Evolutionary conservation across 2,113 vertebrate genomes (phyloP).

Genomic region (Sapajus apella): DNA sequence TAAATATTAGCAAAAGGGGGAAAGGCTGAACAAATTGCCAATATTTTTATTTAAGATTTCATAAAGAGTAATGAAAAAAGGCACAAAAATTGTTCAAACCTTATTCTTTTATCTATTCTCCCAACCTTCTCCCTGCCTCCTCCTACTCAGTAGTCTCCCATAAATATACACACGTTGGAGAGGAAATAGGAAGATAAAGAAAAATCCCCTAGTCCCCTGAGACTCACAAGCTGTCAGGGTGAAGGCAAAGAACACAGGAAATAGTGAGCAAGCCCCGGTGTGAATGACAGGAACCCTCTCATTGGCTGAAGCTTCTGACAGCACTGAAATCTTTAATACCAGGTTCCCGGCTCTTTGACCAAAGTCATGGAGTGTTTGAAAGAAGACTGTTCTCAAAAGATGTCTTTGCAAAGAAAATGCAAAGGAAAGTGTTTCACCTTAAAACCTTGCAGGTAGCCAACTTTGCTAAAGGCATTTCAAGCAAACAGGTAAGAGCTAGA

Average conservation of each 20-base stretch:
- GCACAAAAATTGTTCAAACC: constrained; percentile 59
- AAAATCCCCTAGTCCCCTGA: constrained; percentile 79
- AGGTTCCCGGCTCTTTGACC: constrained; percentile 78
- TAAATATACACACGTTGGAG: constrained; percentile 81
- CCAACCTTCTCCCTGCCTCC: neutral
- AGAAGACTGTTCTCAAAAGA: constrained; percentile 75
- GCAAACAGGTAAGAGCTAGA: constrained; percentile 57
- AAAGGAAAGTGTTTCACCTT: constrained; percentile 57
- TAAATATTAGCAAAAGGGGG: constrained; percentile 82
- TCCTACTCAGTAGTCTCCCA: constrained; percentile 53
- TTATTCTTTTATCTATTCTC: constrained; percentile 64
- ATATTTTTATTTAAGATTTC: constrained; percentile 82
- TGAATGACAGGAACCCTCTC: constrained; percentile 85
- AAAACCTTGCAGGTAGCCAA: constrained; percentile 37
- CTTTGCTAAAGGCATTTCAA: constrained; percentile 67
- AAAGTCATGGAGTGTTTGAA: constrained; percentile 82
- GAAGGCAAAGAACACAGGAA: constrained; percentile 83
- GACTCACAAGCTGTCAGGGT: constrained; percentile 84
- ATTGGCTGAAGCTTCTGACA: constrained; percentile 84
- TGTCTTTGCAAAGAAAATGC: constrained; percentile 73
- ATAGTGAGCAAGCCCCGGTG: constrained; percentile 81
- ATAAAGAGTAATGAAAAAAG: constrained; percentile 71
- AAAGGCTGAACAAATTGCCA: constrained; percentile 81
- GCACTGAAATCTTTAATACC: constrained; percentile 83
- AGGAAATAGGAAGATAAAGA: constrained; percentile 76